phyloP scores from a whole-genome alignment of 2,797 vertebrate genomes.

The Triplophysa bombifrons region DNA sequence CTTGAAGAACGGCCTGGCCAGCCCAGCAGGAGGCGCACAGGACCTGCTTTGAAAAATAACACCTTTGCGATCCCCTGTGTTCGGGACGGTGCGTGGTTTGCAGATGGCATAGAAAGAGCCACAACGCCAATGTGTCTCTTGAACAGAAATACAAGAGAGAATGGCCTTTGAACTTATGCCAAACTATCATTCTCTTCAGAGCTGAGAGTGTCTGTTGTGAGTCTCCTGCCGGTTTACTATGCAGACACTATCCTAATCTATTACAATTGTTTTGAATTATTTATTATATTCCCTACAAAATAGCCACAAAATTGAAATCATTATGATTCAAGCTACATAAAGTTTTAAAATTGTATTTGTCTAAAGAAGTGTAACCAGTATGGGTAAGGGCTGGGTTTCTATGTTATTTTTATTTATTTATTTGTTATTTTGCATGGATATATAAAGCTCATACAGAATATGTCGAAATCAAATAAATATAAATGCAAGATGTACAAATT shows the following conservation, averaged over 20 bases:
- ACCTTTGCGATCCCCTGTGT: slow-evolving; percentile 98
- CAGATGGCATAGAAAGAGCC: slow-evolving; percentile 84
- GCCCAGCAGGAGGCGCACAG: slow-evolving; percentile 90
- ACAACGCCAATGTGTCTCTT: slow-evolving; percentile 2
- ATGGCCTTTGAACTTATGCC: slow-evolving; percentile 84
- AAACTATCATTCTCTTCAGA: slow-evolving; percentile 72
- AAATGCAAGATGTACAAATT: too few relatives aligned
- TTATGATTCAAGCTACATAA: not conserved
- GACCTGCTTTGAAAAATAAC: slow-evolving; percentile 98
- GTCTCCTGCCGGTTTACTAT: slow-evolving; percentile 77
- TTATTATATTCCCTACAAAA: too few relatives aligned
- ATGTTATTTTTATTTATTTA: not conserved
- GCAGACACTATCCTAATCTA: too few relatives aligned
- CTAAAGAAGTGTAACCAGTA: not conserved
- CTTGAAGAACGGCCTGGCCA: slow-evolving; percentile 88
- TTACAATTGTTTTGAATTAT: too few relatives aligned
- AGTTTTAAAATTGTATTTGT: not conserved
- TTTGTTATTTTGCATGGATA: not conserved
- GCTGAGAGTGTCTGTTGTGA: not conserved
- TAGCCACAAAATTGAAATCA: too few relatives aligned
- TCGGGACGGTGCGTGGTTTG: slow-evolving; percentile 91
- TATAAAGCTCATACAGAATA: too few relatives aligned
- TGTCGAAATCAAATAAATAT: too few relatives aligned
- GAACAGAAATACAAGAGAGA: slow-evolving; percentile 32
- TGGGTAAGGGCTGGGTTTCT: too few relatives aligned